Evolutionary conservation across 2,888 invertebrate species (phyloP), one percentile per base, ranked within the genome.

Genomic region (Apocheima hispidaria): DNA sequence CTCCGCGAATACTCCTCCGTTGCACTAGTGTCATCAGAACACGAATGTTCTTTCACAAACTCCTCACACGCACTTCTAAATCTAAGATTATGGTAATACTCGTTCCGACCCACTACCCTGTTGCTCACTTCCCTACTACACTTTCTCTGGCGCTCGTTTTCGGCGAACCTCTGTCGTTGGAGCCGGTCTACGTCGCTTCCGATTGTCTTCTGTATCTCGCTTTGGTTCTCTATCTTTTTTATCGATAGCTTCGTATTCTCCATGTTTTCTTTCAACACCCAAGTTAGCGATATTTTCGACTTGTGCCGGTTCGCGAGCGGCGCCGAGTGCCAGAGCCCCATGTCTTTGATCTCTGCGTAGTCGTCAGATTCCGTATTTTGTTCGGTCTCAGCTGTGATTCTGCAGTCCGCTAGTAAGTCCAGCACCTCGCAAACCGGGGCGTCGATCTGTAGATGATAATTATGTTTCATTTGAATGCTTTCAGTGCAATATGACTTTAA

Each of bases 241-340:
- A 57, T 16, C 7, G 81, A 76, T 12, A 79, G 60, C 69, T 86
- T 88, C 20, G 79, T 72, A 43, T 82, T 91, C 30, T 94, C 94
- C 49, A 94, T 90, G 72, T 95, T 94, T 69, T 95, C 95, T 76
- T 95, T 94, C 38, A 96, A 88, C 58, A 96, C 95, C 96, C 96
- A 96, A 53, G 96, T 96, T 58, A 96, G 91, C 58, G 96, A 96
- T 84, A 96, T 94, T 85, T 96, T 96, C 67, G 96, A 92, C 71
- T 92, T 91, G 73, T 92, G 92, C 21, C 90, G 80, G 43, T 85
- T 86, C 35, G 89, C 81, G 65, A 93, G 73, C 21, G 93, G 90
- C 41, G 92, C 89, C 7, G 93, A 92, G 69, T 92, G 92, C 90
- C 91, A 93, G 53, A 92, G 79, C 55, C 93, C 93, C 93, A 93